Percentiles rank a stretch among this genome's conserved stretches.
These are phyloP conservation scores for Bradypus variegatus DNA, from an alignment of 2,797 vertebrate species.

Conservation along the genomic window DNA sequence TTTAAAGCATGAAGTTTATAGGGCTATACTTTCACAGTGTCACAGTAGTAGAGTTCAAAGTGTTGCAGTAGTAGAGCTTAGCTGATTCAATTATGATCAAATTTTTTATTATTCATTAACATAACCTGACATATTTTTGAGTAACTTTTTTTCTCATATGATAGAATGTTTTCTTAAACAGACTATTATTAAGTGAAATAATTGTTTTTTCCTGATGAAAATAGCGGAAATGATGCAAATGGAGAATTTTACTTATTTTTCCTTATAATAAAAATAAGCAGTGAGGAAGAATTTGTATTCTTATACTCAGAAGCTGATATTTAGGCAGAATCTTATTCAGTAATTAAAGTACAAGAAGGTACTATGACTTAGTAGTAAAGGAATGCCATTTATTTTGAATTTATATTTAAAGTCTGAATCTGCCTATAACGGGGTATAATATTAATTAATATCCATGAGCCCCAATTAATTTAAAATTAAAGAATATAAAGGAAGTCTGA, in stretches of 20 bases:
- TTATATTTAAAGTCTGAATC: neutral
- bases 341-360: neutral
- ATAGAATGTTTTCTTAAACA: neutral
- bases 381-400: neutral
- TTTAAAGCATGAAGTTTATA: neutral
- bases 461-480: neutral
- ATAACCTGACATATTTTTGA: neutral
- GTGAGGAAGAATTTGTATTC: neutral
- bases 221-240: neutral
- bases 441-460: neutral
- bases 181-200: neutral
- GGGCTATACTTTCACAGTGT: neutral
- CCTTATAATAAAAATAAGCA: neutral
- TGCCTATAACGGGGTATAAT: neutral
- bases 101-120: neutral
- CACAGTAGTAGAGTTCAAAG: neutral
- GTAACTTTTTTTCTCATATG: neutral
- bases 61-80: neutral
- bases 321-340: neutral
- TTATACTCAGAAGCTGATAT: neutral
- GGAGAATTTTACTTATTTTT: neutral
- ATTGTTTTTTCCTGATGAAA: neutral
- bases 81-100: neutral
- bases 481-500: neutral
- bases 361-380: neutral